These are phyloP conservation scores for Eptesicus fuscus DNA, from an alignment of 2,113 vertebrate species.

Conservation along the genomic window DNA sequence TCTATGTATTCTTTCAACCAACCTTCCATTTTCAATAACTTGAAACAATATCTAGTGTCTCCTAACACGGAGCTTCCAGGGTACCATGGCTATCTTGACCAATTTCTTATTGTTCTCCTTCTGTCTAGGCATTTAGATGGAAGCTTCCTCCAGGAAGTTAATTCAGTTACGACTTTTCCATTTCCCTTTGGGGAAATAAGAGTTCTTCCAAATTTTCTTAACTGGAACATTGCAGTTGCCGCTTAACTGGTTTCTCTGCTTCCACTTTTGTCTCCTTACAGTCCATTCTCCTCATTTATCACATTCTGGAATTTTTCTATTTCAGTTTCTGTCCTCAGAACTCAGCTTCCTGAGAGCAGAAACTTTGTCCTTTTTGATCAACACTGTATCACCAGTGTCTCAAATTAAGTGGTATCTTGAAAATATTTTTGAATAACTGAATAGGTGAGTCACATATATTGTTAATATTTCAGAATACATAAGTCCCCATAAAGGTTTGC, in stretches of 20 bases:
- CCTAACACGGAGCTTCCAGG: not conserved
- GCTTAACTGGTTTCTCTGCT: not conserved
- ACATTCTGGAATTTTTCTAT: not conserved
- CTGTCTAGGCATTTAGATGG: not conserved
- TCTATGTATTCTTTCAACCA: not conserved
- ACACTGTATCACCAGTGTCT: not conserved
- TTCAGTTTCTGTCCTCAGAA: not conserved
- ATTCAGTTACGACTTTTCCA: not conserved
- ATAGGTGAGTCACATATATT: not conserved
- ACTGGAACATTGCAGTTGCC: not conserved
- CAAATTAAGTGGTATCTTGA: not conserved
- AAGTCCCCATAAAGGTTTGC: not conserved
- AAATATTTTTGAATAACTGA: not conserved
- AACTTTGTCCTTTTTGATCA: not conserved
- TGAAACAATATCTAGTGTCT: not conserved
- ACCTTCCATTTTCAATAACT: not conserved
- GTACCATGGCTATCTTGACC: not conserved
- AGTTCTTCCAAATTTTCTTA: not conserved
- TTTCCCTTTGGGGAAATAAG: not conserved
- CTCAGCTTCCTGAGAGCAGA: not conserved
- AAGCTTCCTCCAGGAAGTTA: not conserved
- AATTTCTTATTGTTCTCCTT: not conserved
- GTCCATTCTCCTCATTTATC: not conserved
- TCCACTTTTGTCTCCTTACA: not conserved
- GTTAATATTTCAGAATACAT: not conserved